phyloP scores from a whole-genome alignment of 2,797 vertebrate genomes.

The Peromyscus nudipes region DNA sequence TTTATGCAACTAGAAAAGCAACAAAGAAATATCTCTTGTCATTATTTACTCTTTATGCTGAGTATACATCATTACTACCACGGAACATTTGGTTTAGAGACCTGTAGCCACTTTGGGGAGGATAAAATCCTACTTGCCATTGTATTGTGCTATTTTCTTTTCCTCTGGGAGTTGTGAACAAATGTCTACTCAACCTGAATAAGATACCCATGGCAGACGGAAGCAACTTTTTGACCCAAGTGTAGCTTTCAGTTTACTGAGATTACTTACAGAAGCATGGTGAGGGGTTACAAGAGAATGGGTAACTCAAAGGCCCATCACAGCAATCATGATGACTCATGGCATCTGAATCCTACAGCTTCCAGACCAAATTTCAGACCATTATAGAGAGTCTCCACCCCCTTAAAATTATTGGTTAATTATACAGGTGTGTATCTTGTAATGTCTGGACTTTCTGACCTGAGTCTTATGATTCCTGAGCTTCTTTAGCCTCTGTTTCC shows the following conservation, averaged over 20 bases:
- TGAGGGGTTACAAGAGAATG: neutral
- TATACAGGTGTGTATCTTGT: neutral
- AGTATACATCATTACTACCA: neutral
- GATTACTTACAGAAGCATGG: neutral
- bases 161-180: neutral
- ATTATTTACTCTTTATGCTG: neutral
- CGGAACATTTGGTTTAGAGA: neutral
- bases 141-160: neutral
- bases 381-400: neutral
- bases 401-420: neutral
- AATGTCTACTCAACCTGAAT: neutral
- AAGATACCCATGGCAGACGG: neutral
- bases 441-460: neutral
- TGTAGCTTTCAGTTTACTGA: neutral
- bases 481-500: neutral
- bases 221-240: neutral
- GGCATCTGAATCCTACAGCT: neutral
- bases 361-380: neutral
- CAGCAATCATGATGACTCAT: neutral
- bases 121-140: neutral
- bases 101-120: neutral
- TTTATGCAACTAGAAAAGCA: neutral
- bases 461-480: neutral
- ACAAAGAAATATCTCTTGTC: neutral
- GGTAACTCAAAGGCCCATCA: neutral